Conservation (phyloP, 2,113 vertebrate genomes). For the Toxotes chatareus region DNA sequence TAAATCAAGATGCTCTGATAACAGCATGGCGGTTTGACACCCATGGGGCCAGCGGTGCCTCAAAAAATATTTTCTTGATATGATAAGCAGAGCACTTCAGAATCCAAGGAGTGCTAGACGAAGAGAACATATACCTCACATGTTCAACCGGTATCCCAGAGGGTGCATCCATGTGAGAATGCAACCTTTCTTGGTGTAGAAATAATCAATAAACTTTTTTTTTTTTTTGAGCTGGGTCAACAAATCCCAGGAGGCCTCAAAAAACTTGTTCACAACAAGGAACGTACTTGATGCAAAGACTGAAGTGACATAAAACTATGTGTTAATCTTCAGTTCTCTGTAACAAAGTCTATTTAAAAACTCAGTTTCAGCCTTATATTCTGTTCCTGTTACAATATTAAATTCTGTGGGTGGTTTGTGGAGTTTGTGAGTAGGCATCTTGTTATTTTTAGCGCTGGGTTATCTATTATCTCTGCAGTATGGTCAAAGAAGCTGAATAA, state of each 20-base stretch:
- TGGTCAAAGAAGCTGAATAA: not conserved
- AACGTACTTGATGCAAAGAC: not conserved
- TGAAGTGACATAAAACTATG: not conserved
- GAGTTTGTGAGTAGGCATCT: slow-evolving; percentile 7
- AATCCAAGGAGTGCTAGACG: not conserved
- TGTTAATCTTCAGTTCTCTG: not conserved
- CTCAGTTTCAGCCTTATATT: not conserved
- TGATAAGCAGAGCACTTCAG: not conserved
- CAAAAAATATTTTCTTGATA: not conserved
- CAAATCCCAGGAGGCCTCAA: not conserved
- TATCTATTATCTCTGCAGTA: not conserved
- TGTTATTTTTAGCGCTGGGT: slow-evolving; percentile 34
- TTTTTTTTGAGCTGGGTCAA: not conserved
- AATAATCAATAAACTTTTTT: slow-evolving; percentile 4
- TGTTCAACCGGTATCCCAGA: slow-evolving; percentile 4
- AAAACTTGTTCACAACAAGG: not conserved
- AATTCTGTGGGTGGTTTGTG: slow-evolving; percentile 26
- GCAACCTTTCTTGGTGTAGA: not conserved
- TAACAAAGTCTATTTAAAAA: not conserved
- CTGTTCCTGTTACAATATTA: slow-evolving; percentile 15
- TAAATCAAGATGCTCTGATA: slow-evolving; percentile 25
- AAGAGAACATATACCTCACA: not conserved
- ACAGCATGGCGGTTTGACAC: not conserved
- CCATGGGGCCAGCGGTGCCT: not conserved
- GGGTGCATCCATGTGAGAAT: not conserved